phyloP scores from a whole-genome alignment of 2,888 invertebrate genomes.

The Stenchaetothrips biformis region DNA sequence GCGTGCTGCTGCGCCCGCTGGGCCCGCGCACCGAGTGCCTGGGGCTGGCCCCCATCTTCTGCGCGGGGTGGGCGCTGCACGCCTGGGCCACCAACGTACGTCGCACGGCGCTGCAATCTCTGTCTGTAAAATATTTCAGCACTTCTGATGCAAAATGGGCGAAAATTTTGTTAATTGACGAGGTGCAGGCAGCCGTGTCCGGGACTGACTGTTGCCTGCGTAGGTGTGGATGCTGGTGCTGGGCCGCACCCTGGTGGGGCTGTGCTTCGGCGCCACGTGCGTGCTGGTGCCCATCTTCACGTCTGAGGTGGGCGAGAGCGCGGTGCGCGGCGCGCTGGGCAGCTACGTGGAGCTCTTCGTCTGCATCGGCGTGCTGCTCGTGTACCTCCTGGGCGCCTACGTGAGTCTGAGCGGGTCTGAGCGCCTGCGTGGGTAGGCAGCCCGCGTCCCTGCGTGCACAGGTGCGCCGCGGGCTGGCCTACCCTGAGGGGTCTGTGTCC shows the following conservation, averaged over 20 bases:
- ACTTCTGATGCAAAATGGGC: too few species aligned
- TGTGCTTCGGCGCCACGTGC: not conserved
- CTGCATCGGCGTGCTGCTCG: conserved; percentile 45
- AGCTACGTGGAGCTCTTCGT: conserved; percentile 36
- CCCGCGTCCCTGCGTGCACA: too few species aligned
- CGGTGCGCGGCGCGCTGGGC: conserved; percentile 47
- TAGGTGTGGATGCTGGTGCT: conserved; percentile 4
- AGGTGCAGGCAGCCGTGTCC: too few species aligned
- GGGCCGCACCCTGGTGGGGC: not conserved
- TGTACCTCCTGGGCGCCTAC: conserved; percentile 44
- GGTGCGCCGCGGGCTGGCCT: too few species aligned
- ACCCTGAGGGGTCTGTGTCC: not conserved
- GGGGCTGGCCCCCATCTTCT: not conserved
- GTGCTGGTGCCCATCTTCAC: conserved; percentile 7
- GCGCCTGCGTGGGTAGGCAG: too few species aligned
- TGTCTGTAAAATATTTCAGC: too few species aligned
- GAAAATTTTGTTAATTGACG: too few species aligned
- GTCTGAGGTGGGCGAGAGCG: conserved; percentile 36
- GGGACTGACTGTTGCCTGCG: not conserved
- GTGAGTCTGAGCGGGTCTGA: too few species aligned
- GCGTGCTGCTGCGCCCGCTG: conserved; percentile 38
- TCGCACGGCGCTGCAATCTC: not conserved
- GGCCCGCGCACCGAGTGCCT: conserved; percentile 43
- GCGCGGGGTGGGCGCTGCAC: not conserved
- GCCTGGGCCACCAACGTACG: not conserved